Evolutionary conservation across 2,888 invertebrate genomes (phyloP).

Genomic region (Myathropa florea): DNA sequence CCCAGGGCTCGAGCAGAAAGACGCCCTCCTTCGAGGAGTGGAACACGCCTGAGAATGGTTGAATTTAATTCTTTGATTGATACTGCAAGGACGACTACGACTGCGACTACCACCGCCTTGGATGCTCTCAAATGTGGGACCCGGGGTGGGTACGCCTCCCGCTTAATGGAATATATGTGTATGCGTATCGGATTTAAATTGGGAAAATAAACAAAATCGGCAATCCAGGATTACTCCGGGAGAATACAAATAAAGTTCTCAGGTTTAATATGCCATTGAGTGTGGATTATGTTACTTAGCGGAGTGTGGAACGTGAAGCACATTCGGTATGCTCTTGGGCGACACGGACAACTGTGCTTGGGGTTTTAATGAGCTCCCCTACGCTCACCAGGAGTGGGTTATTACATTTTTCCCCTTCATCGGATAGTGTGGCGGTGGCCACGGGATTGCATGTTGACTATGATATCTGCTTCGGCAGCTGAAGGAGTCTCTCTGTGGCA

Average conservation of each 20-base stretch:
- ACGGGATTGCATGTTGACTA: not conserved
- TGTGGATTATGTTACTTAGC: constrained; percentile 65
- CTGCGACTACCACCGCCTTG: not conserved
- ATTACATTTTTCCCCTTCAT: not conserved
- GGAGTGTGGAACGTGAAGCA: constrained; percentile 48
- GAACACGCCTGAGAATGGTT: constrained; percentile 32
- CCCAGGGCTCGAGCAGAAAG: not conserved
- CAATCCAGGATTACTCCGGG: constrained; percentile 58
- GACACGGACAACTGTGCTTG: constrained; percentile 31
- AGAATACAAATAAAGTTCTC: constrained; percentile 67
- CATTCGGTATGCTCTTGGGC: constrained; percentile 35
- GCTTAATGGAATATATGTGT: constrained; percentile 63
- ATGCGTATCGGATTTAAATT: constrained; percentile 66
- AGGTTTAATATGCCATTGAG: constrained; percentile 61
- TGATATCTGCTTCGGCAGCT: not conserved
- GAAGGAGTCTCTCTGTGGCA: not conserved
- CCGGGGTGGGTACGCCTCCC: constrained; percentile 4
- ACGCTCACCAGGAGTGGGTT: not conserved
- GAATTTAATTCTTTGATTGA: constrained; percentile 67
- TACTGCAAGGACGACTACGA: constrained; percentile 48
- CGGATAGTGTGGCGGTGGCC: not conserved
- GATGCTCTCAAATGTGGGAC: not conserved
- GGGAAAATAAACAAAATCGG: constrained; percentile 66
- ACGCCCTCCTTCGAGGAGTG: not conserved
- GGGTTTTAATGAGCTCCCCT: constrained; percentile 49